Percentiles rank a stretch among this genome's conserved stretches.
These are phyloP conservation scores for Astropecten irregularis DNA, from an alignment of 53 echinoderm and acorn worm species.

Conservation along the genomic window DNA sequence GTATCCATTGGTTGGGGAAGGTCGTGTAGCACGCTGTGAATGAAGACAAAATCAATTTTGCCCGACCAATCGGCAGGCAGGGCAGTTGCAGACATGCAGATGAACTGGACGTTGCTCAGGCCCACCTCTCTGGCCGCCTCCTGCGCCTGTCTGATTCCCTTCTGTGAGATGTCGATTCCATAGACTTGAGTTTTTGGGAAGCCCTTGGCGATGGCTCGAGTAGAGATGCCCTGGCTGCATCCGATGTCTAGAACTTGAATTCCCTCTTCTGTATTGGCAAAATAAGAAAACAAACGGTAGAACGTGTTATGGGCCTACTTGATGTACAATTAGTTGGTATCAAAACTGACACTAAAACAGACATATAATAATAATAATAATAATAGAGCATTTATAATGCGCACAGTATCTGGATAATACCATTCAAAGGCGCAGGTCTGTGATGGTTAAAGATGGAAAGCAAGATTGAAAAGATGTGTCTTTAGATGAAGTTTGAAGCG, in stretches of 20 bases:
- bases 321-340: too few species aligned
- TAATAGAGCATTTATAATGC: too few species aligned
- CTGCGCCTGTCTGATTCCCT: constrained; percentile 19
- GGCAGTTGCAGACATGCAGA: constrained; percentile 34
- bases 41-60: constrained; percentile 72
- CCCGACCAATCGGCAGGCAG: constrained; percentile 66
- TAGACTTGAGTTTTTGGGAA: constrained; percentile 68
- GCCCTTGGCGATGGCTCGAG: constrained; percentile 46
- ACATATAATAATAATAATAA: too few species aligned
- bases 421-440: too few species aligned
- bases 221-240: constrained; percentile 61
- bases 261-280: constrained; percentile 62
- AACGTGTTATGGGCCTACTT: too few species aligned
- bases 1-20: constrained; percentile 52
- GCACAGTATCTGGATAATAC: too few species aligned
- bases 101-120: constrained; percentile 57
- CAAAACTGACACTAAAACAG: too few species aligned
- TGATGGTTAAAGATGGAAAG: too few species aligned
- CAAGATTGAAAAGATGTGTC: too few species aligned
- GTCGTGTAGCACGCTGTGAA: constrained; percentile 70
- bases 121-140: constrained; percentile 14
- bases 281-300: too few species aligned
- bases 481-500: too few species aligned
- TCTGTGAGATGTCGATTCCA: constrained; percentile 65
- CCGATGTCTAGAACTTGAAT: constrained; percentile 71